These are phyloP conservation scores for Orchestia grillus DNA, from an alignment of 1,140 invertebrate species.

Conservation along the genomic window DNA sequence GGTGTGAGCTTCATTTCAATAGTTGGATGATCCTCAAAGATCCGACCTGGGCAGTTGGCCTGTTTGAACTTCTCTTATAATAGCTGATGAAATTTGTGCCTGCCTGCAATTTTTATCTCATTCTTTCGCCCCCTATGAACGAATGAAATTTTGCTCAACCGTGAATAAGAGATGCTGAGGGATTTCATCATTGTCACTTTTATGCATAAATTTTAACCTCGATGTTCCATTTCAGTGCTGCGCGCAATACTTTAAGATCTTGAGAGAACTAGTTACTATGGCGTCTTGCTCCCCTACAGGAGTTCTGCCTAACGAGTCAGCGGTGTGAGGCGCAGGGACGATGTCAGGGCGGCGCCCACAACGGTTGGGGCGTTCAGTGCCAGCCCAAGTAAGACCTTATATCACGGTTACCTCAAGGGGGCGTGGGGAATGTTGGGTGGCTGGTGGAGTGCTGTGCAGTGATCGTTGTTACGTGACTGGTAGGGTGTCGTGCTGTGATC, in stretches of 20 bases:
- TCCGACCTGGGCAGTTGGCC: neutral
- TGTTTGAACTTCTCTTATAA: neutral
- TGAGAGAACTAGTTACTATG: neutral
- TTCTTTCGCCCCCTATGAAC: neutral
- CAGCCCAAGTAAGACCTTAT: neutral
- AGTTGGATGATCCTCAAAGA: neutral
- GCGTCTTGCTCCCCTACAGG: neutral
- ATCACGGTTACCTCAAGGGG: too few relatives aligned
- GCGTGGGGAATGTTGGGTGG: neutral
- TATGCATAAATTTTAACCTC: neutral
- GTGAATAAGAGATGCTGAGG: neutral
- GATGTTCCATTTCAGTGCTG: neutral
- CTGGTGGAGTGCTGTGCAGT: too few relatives aligned
- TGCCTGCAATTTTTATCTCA: neutral
- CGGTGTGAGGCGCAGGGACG: slow-evolving; percentile 19
- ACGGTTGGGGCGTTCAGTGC: neutral
- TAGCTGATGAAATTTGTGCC: neutral
- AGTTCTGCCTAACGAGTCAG: slow-evolving; percentile 40
- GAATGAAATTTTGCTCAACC: neutral
- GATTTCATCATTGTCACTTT: neutral
- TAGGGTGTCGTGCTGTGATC: neutral
- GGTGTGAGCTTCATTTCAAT: neutral
- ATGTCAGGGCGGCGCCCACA: neutral
- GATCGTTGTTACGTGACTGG: neutral
- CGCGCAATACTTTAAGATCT: neutral